phyloP scores from a whole-genome alignment of 2,113 vertebrate species.

The Galeopterus variegatus region DNA sequence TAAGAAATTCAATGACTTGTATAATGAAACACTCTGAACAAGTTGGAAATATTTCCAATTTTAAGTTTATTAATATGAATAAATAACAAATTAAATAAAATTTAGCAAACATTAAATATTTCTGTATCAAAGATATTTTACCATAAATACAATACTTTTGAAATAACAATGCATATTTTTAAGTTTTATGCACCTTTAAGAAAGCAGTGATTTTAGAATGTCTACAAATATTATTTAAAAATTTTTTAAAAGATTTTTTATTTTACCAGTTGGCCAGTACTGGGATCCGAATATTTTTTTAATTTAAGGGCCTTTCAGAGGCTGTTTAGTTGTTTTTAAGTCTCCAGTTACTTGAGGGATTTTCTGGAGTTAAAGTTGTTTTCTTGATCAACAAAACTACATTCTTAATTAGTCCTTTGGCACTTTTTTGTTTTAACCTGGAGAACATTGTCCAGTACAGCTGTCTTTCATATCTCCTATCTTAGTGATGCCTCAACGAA shows the following conservation, averaged over 20 bases:
- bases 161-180: constrained; percentile 61
- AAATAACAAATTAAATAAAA: constrained; percentile 63
- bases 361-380: constrained; percentile 26
- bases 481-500: background rate
- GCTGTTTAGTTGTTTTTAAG: background rate
- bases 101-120: constrained; percentile 49
- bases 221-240: accelerated
- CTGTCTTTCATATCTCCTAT: constrained; percentile 14
- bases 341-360: background rate
- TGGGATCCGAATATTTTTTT: background rate
- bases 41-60: background rate
- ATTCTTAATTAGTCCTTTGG: constrained; percentile 24
- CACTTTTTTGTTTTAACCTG: constrained; percentile 40
- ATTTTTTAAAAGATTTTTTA: too few relatives aligned
- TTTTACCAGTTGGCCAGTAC: too few relatives aligned
- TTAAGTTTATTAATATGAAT: background rate
- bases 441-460: background rate
- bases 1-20: constrained; percentile 47
- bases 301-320: constrained; percentile 1
- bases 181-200: background rate
- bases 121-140: constrained; percentile 59
- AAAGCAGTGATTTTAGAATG: constrained; percentile 54
- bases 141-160: constrained; percentile 72
- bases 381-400: background rate
- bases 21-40: constrained; percentile 19